Evolutionary conservation across 2,888 invertebrate genomes (phyloP), one percentile per base, ranked within the genome.

Genomic region (Clivina fossor): DNA sequence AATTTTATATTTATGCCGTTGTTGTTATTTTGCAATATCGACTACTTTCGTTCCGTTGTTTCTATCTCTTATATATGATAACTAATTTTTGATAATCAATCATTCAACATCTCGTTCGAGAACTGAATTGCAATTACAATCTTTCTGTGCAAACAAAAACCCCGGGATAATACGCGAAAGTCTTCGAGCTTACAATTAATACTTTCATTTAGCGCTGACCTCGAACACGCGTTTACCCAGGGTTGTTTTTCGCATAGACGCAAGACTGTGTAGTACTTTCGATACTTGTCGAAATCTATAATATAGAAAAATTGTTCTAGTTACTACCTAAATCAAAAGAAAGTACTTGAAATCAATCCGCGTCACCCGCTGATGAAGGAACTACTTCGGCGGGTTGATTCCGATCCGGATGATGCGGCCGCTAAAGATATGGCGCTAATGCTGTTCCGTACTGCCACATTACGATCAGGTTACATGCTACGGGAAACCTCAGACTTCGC

Each of bases 281-380:
- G n/a, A n/a, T 24, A 24, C 26, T 24, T 24, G 9, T 24, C 4
- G 9, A 24, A 7, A 24, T 24, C 26, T 4, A 24, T 7, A 7
- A 24, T 7, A 24, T 24, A 24, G 9, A 24, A 24, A 24, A n/a
- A 20, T 38, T 30, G 49, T 58, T 59, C 22, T 47, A 65, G 74
- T 62, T 90, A 92, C 73, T 93, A 96, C 73, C 77, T 94, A 37
- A 88, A 85, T 69, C 95, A 96, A 75, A 97, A 93, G 84, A 99
- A 98, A 78, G 91, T 91, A 44, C 77, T 99, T 64, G 99, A 99
- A 80, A 86, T 99, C 66, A 99, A 99, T 78, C 96, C 98, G 33
- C 82, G 93, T 48, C 99, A 99, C 82, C 98, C 99, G 18, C 79
- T 99, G 44, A 87, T 99, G 69, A 86, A 88, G 64, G 96, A 97